These are phyloP conservation scores for Stegastes partitus DNA, from an alignment of 2,113 vertebrate species.

Conservation along the genomic window DNA sequence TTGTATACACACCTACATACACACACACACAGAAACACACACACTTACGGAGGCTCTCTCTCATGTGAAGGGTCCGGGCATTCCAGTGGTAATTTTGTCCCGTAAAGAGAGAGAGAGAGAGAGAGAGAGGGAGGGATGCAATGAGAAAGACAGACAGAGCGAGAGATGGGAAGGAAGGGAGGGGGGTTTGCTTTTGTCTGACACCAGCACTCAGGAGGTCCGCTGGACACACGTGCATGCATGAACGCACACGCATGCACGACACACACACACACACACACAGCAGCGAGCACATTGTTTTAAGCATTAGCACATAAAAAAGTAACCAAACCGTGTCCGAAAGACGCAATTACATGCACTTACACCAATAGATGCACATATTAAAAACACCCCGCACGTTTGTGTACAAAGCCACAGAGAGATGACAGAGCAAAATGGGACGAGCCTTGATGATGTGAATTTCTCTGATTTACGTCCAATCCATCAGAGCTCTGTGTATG, in stretches of 20 bases:
- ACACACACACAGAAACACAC: conserved; percentile 28
- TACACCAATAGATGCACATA: conserved; percentile 13
- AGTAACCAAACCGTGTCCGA: conserved; percentile 32
- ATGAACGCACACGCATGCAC: conserved; percentile 54
- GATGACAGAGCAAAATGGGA: conserved; percentile 36
- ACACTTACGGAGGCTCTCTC: conserved; percentile 78
- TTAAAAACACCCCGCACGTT: conserved; percentile 5
- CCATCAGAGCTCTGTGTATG: conserved; percentile 53
- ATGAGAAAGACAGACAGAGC: conserved; percentile 56
- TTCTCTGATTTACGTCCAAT: conserved; percentile 75
- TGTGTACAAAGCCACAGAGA: conserved; percentile 8
- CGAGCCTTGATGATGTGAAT: conserved; percentile 67
- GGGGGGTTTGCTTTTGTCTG: conserved; percentile 84
- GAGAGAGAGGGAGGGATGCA: conserved; percentile 56
- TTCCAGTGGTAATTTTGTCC: conserved; percentile 94
- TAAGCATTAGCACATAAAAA: conserved; percentile 31
- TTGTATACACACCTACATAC: conserved; percentile 32
- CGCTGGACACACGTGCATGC: conserved; percentile 70
- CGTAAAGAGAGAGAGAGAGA: conserved; percentile 82
- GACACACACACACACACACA: conserved; percentile 32
- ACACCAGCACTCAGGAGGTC: conserved; percentile 81
- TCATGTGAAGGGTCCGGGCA: conserved; percentile 90
- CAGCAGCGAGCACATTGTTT: conserved; percentile 7
- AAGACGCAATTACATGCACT: conserved; percentile 14
- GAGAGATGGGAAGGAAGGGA: conserved; percentile 67